A percentile compares a stretch with the other conserved stretches of the same genome.
Evolutionary conservation across 2,888 invertebrate genomes (phyloP).

Genomic region (Camptogramma bilineatum): DNA sequence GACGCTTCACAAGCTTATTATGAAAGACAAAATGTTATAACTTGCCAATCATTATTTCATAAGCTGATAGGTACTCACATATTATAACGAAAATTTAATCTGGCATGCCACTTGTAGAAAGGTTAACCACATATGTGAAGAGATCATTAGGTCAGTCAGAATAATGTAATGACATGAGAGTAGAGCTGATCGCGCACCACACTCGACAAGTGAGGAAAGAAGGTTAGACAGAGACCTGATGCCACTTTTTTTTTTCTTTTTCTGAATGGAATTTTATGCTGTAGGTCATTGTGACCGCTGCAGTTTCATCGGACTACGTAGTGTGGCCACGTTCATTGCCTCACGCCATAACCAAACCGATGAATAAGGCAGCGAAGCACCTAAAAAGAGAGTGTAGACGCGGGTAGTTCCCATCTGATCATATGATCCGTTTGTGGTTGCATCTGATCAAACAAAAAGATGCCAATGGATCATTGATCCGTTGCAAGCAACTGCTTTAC

Average conservation of each 20-base stretch:
- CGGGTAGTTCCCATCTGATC: too few relatives aligned
- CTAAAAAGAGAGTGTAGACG: too few relatives aligned
- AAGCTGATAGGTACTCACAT: constrained; percentile 8
- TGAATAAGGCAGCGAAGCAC: too few relatives aligned
- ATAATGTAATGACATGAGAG: neutral
- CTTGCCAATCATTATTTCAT: constrained; percentile 22
- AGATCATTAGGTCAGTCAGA: constrained; percentile 18
- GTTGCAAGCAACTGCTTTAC: too few relatives aligned
- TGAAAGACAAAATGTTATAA: constrained; percentile 12
- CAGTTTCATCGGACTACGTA: too few relatives aligned
- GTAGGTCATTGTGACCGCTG: too few relatives aligned
- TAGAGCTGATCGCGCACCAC: neutral
- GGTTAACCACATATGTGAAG: constrained; percentile 7
- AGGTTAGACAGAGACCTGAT: neutral
- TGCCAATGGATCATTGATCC: too few relatives aligned
- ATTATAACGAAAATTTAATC: constrained; percentile 11
- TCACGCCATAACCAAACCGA: too few relatives aligned
- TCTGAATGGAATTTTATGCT: too few relatives aligned
- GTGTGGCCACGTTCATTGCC: too few relatives aligned
- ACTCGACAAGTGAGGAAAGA: neutral
- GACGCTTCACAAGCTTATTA: neutral
- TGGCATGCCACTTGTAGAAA: constrained; percentile 21
- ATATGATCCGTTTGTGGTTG: too few relatives aligned
- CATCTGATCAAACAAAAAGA: too few relatives aligned
- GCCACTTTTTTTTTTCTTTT: neutral